Evolutionary conservation across 2,888 invertebrate genomes (phyloP).

Genomic region (Drosophila anomalata): DNA sequence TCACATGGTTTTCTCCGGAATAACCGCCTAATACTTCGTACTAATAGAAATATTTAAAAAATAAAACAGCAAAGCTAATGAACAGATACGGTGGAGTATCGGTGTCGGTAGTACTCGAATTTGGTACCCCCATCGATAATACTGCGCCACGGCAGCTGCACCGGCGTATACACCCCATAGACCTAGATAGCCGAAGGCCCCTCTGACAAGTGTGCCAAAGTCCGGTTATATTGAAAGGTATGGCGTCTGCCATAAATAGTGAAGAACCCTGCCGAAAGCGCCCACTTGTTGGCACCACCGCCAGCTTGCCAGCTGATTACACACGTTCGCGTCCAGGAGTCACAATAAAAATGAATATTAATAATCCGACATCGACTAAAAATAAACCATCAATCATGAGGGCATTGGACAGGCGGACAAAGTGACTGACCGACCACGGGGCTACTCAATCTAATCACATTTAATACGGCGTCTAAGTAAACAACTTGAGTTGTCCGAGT

Average conservation of each 20-base stretch:
- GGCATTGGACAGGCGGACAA: conserved; percentile 40
- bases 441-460: conserved; percentile 66
- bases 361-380: conserved; percentile 70
- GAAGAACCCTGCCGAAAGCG: conserved; percentile 22
- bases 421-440: conserved; percentile 1
- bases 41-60: conserved; percentile 15
- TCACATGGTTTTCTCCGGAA: conserved; percentile 23
- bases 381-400: conserved; percentile 73
- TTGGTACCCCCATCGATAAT: conserved; percentile 20
- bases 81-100: conserved; percentile 2
- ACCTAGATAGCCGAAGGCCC: conserved; percentile 24
- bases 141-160: conserved; percentile 13
- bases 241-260: conserved; percentile 42
- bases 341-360: conserved; percentile 57
- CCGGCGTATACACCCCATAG: conserved; percentile 1
- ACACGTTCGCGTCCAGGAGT: conserved; percentile 36
- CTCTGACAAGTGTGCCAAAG: conserved; percentile 53
- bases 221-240: conserved; percentile 35
- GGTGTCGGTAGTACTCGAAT: neutral
- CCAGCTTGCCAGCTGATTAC: conserved; percentile 52
- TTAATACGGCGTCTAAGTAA: conserved; percentile 72
- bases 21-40: conserved; percentile 9
- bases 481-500: conserved; percentile 55
- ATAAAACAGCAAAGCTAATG: neutral
- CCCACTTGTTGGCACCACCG: conserved; percentile 7